Evolutionary conservation across 64 coral and sea anemone genomes (phyloP).

Genomic region (Actinia tenebrosa): DNA sequence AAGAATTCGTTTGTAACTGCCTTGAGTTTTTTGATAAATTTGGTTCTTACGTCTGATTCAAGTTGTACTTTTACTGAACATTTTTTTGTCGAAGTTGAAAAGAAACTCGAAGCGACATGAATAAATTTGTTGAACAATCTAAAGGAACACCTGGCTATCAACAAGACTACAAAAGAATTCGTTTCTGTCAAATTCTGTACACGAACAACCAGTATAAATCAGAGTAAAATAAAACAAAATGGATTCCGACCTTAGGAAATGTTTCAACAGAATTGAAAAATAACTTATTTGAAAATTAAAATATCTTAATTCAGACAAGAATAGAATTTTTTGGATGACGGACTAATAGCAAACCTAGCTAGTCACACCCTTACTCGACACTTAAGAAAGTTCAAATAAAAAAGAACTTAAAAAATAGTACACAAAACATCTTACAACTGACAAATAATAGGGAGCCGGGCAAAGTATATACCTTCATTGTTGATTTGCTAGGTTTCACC

Average conservation of each 20-base stretch:
- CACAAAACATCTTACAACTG: not conserved
- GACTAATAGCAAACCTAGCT: not conserved
- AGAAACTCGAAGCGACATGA: constrained; percentile 2
- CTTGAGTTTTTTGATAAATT: not conserved
- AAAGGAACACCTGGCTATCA: not conserved
- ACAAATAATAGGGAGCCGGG: not conserved
- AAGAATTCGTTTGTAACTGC: not conserved
- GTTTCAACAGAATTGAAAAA: not conserved
- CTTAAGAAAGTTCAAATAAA: constrained; percentile 14
- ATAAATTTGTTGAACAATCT: constrained; percentile 11
- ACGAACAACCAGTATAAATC: not conserved
- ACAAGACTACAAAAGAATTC: constrained; percentile 13
- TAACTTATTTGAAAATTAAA: not conserved
- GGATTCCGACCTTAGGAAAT: not conserved
- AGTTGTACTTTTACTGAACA: not conserved
- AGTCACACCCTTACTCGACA: constrained; percentile 4
- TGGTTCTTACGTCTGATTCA: not conserved
- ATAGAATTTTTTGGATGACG: not conserved
- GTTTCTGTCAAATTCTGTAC: not conserved
- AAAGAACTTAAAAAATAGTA: not conserved
- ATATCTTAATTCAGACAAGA: not conserved
- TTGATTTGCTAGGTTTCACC: not conserved
- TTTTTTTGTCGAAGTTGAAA: not conserved
- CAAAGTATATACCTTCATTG: not conserved
- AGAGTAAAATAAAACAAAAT: not conserved